Conservation (phyloP, 2,888 invertebrate species). For the Oithona nana region DNA sequence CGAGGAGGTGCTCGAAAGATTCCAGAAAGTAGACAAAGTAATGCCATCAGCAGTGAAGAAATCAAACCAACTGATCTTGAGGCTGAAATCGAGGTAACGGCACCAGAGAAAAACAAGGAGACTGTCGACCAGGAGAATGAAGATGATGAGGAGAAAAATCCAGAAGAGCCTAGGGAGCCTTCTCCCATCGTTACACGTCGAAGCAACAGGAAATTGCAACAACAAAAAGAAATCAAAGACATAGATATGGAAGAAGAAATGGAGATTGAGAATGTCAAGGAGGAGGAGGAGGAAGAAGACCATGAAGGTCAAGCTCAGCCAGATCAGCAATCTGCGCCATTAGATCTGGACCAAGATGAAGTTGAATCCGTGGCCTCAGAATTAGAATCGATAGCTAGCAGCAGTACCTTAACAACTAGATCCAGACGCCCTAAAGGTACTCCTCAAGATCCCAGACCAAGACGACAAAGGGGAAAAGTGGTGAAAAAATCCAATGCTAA, state of each 20-base stretch:
- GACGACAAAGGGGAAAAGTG: not conserved
- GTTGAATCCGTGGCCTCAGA: not conserved
- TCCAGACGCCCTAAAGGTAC: not conserved
- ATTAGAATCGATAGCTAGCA: not conserved
- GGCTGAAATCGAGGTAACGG: not conserved
- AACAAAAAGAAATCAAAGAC: not conserved
- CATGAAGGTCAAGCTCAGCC: too few relatives aligned
- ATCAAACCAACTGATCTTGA: not conserved
- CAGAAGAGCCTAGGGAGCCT: not conserved
- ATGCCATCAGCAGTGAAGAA: not conserved
- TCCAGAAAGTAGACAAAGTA: not conserved
- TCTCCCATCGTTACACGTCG: not conserved
- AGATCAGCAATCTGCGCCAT: not conserved
- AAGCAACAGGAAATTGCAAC: not conserved
- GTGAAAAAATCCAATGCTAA: not conserved
- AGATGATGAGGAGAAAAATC: not conserved
- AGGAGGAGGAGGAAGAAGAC: not conserved
- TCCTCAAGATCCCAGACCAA: not conserved
- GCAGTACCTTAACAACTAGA: not conserved
- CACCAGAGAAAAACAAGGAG: not conserved
- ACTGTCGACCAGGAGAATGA: not conserved
- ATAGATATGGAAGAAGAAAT: not conserved
- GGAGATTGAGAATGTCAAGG: not conserved
- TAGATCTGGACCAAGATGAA: not conserved
- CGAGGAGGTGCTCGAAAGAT: not conserved